Base-by-base conservation (phyloP, 1,140 invertebrate genomes). In the Diploscapter pachys region DNA sequence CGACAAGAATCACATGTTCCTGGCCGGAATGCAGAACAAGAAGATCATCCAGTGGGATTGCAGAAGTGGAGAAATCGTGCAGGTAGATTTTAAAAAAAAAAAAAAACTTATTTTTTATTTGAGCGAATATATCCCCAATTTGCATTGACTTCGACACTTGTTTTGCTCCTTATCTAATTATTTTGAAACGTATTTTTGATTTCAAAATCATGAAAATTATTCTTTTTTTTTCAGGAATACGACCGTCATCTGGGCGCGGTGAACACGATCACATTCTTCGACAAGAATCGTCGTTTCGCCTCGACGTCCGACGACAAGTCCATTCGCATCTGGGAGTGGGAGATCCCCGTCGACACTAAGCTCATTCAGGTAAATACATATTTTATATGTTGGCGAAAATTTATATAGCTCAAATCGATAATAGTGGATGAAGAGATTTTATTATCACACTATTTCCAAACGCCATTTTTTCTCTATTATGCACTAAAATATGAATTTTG, bases 341-440 rank as follows among this genome's bases (percentile, higher is more conserved):
- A 99, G 86, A 97, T 99, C 85, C 97, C 96, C 0, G 96, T 99
- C 3, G 96, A 99, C 86, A 98, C 99, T 91, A 99, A 99, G 86
- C 98, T 99, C 85, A 99, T 99, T 81, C 96, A 31, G 31, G 31
- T 31, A 31, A 31, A 31, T 31, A 31, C 31, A 31, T 31, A 31
- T 31, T 31, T 31, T 31, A 31, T 31, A 31, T 31, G 31, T 31
- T 31, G 31, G 31, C 1, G 31, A 31, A 31, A 31, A 31, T 31
- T 1, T 31, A 31, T 31, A 31, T 31, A 31, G 31, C 1, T 31
- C 31, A 31, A 31, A 31, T 31, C 31, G 31, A 31, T 31, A 31
- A 31, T 31, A 31, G 31, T 31, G 31, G 31, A 31, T 31, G 31
- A 31, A 31, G 31, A 31, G 31, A 1, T 31, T 31, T 31, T 31